phyloP scores from a whole-genome alignment of 2,888 invertebrate genomes.

The Aporophyla nigra region DNA sequence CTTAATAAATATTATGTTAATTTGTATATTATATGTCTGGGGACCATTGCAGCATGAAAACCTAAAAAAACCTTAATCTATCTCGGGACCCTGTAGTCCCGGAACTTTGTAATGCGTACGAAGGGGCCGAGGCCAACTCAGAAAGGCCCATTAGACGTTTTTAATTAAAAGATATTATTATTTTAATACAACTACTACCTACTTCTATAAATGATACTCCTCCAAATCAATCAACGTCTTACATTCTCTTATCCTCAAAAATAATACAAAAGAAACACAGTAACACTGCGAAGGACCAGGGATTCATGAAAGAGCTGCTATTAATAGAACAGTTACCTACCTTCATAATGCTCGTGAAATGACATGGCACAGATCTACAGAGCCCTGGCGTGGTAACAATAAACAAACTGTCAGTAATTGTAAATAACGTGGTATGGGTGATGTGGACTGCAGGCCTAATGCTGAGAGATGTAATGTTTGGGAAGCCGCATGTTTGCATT shows the following conservation, averaged over 20 bases:
- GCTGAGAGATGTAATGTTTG: constrained; percentile 60
- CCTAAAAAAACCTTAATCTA: too few species aligned
- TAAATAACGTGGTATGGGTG: constrained; percentile 61
- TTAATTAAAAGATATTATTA: too few species aligned
- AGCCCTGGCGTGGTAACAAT: constrained; percentile 75
- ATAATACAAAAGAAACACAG: background rate
- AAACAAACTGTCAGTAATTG: constrained; percentile 81
- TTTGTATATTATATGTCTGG: too few species aligned
- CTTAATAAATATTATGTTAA: too few species aligned
- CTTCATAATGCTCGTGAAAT: constrained; percentile 68
- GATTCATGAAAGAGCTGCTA: constrained; percentile 28
- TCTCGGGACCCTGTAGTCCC: too few species aligned
- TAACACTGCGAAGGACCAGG: constrained; percentile 25
- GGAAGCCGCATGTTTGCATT: constrained; percentile 36
- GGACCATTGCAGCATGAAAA: too few species aligned
- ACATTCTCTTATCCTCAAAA: background rate
- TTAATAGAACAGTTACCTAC: constrained; percentile 74
- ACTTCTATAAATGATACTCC: background rate
- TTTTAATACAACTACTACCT: background rate
- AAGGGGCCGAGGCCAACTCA: too few species aligned
- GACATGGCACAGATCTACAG: constrained; percentile 78
- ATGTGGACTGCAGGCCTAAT: constrained; percentile 48
- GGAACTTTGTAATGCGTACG: too few species aligned
- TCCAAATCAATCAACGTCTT: background rate
- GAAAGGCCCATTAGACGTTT: too few species aligned